These are phyloP conservation scores for Tokudaia muenninki DNA, from an alignment of 2,797 vertebrate species.

Conservation along the genomic window DNA sequence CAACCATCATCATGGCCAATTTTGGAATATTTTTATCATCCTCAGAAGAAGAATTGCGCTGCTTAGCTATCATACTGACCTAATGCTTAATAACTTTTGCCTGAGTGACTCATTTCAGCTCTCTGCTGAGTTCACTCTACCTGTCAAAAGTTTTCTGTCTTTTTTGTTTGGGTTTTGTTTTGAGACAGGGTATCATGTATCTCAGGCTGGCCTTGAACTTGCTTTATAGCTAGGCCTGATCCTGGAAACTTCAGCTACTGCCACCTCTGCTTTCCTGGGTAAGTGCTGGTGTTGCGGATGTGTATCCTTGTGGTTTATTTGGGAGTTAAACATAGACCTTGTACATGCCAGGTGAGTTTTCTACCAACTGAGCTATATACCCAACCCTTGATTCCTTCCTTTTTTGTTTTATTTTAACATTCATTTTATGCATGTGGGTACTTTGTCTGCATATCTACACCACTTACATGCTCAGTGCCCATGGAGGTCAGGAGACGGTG, in stretches of 20 bases:
- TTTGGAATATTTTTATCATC: background rate
- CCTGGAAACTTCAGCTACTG: background rate
- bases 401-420: background rate
- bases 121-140: background rate
- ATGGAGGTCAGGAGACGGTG: background rate
- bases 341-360: background rate
- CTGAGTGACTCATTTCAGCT: background rate
- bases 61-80: background rate
- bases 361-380: background rate
- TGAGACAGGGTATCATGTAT: background rate
- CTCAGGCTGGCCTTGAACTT: background rate
- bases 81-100: background rate
- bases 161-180: background rate
- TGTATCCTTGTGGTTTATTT: background rate
- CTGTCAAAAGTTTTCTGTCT: background rate
- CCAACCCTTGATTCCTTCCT: background rate
- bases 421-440: background rate
- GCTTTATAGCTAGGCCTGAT: background rate
- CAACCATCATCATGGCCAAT: background rate
- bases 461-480: background rate
- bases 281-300: background rate
- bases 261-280: background rate
- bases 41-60: background rate
- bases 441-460: background rate
- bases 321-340: background rate